Evolutionary conservation across 2,113 vertebrate genomes (phyloP), one percentile per base, ranked within the genome.

Genomic region (Pollachius pollachius): DNA sequence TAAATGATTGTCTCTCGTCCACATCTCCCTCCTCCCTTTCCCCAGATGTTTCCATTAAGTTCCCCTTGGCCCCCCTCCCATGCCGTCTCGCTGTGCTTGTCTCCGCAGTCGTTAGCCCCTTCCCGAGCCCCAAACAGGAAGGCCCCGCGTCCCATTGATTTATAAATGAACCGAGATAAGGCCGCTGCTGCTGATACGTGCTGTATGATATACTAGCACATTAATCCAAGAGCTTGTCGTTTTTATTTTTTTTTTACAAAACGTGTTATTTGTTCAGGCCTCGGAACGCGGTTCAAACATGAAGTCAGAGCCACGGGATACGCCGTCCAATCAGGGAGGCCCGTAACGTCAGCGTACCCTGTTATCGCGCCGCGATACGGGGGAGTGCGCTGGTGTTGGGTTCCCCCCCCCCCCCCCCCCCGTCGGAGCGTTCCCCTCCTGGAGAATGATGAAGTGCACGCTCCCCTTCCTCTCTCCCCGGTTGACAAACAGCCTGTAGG

Each of bases 51-150:
- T 34, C 16, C 62, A 34, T 70, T 4, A 65, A 74, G 68, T 74
- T 81, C 13, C 66, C 61, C 73, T 59, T 23, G 23, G 19, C 70
- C 16, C 71, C 17, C 80, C 71, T 77, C 65, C 65, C 82, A 77
- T 74, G 67, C 37, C 67, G 41, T 13, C 17, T 3, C 11, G 48
- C 62, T 0, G 52, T 60, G 62, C 68, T 76, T 65, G 11, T 30
- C 78, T 81, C 76, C 73, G 68, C 70, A 41, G 65, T 74, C 79
- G 57, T 78, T 48, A 73, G 65, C 73, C 56, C 69, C 21, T 73
- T 48, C 68, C 80, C 63, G 9, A 52, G 76, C 76, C 70, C 76
- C 83, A 85, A 88, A 88, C 84, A 89, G 87, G 85, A 87, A 89
- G 69, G 30, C 54, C 41, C 69, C 41, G 13, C 2, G 75, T 87